Evolutionary conservation across 2,888 invertebrate species (phyloP).

Genomic region (Eilema sororculum): DNA sequence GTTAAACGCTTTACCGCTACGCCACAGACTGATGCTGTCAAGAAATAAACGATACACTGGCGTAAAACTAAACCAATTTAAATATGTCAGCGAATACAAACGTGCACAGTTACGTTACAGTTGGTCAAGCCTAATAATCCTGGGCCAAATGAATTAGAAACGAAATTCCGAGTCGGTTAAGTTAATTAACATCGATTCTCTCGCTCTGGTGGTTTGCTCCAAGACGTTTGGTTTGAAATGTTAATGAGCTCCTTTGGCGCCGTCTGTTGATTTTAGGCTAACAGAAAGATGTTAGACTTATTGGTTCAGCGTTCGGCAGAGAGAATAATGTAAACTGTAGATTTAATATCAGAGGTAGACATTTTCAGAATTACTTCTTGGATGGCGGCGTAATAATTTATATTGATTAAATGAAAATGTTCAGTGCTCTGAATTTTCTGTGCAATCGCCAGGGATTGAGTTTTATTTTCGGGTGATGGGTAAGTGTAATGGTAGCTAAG

Average conservation of each 20-base stretch:
- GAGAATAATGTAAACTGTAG: not conserved
- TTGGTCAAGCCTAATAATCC: too few species aligned
- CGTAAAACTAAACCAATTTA: too few species aligned
- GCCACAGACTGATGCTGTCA: too few species aligned
- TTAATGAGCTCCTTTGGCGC: conserved; percentile 21
- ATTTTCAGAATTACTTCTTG: not conserved
- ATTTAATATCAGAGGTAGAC: too few species aligned
- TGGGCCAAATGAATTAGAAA: conserved; percentile 41
- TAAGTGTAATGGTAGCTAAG: too few species aligned
- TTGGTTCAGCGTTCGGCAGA: not conserved
- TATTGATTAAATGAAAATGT: too few species aligned
- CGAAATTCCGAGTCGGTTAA: conserved; percentile 35
- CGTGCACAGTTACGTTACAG: too few species aligned
- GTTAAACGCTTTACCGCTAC: too few species aligned
- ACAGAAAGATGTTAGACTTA: not conserved
- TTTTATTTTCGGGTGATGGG: too few species aligned
- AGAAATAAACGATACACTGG: too few species aligned
- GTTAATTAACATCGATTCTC: conserved; percentile 41
- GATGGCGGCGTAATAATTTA: conserved; percentile 1
- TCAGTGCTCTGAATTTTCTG: not conserved
- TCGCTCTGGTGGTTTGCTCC: not conserved
- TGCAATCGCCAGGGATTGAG: too few species aligned
- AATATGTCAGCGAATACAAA: too few species aligned
- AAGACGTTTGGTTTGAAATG: conserved; percentile 23
- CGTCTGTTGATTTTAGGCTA: not conserved